Percentiles rank a stretch among this genome's conserved stretches.
These are phyloP conservation scores for Chaenocephalus aceratus DNA, from an alignment of 2,113 vertebrate species.

Conservation along the genomic window DNA sequence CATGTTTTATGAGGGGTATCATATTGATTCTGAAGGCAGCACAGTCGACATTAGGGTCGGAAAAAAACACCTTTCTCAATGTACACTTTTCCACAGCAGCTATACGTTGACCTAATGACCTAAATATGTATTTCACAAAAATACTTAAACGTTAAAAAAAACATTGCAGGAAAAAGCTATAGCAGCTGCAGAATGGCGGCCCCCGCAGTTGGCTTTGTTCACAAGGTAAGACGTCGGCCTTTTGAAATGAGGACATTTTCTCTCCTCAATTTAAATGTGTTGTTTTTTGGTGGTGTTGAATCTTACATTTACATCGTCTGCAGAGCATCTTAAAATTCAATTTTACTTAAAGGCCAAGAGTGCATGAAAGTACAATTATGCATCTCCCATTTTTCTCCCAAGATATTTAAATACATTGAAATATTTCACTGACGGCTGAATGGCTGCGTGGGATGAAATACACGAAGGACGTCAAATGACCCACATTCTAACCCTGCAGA, in stretches of 20 bases:
- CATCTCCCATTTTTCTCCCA: not conserved
- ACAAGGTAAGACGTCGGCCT: not conserved
- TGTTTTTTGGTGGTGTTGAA: not conserved
- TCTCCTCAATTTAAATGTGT: conserved; percentile 6
- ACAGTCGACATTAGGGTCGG: conserved; percentile 53
- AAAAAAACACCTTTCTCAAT: conserved; percentile 8
- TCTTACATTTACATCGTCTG: conserved; percentile 11
- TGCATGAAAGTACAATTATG: not conserved
- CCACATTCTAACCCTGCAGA: conserved; percentile 6
- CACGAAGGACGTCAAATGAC: conserved; percentile 16
- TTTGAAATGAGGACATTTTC: conserved; percentile 25
- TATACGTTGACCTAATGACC: conserved; percentile 16
- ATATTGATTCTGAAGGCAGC: conserved; percentile 73
- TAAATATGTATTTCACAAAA: conserved; percentile 37
- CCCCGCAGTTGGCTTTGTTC: conserved; percentile 1
- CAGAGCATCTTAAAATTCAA: not conserved
- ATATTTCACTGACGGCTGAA: conserved; percentile 1
- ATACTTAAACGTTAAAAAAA: conserved; percentile 31
- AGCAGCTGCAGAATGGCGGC: not conserved
- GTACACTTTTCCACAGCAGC: conserved; percentile 32
- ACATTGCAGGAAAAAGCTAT: not conserved
- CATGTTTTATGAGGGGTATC: conserved; percentile 78
- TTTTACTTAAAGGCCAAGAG: conserved; percentile 1
- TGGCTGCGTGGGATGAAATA: not conserved
- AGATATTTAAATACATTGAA: conserved; percentile 15